These are phyloP conservation scores for Arctopsyche grandis DNA, from an alignment of 1,140 invertebrate genomes.

Conservation along the genomic window DNA sequence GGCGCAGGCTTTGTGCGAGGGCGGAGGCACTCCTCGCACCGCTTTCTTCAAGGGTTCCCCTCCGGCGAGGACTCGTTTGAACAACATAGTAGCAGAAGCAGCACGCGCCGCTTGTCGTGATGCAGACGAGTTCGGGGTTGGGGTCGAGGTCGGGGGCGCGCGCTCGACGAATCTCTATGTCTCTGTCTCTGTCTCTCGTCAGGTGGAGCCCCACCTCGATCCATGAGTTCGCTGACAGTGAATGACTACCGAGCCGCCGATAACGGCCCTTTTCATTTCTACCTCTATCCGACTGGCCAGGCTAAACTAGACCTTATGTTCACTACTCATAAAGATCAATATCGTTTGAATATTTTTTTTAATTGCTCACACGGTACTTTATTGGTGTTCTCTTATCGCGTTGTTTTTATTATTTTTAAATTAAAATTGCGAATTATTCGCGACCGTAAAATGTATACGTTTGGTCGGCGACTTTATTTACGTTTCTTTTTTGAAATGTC, in stretches of 20 bases:
- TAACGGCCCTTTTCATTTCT: not conserved
- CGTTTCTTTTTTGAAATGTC: not conserved
- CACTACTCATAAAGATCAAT: too few relatives aligned
- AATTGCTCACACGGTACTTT: too few relatives aligned
- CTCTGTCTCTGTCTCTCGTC: too few relatives aligned
- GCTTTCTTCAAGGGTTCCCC: slow-evolving; percentile 64
- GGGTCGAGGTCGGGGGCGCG: not conserved
- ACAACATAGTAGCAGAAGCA: slow-evolving; percentile 66
- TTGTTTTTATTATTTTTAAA: too few relatives aligned
- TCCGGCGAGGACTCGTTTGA: slow-evolving; percentile 68
- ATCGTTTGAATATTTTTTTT: too few relatives aligned
- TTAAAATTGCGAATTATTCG: too few relatives aligned
- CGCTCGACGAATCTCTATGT: too few relatives aligned
- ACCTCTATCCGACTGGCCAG: too few relatives aligned
- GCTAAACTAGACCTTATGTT: too few relatives aligned
- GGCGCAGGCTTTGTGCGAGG: slow-evolving; percentile 60
- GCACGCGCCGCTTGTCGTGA: slow-evolving; percentile 62
- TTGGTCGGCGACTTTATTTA: not conserved
- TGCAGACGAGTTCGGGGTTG: not conserved
- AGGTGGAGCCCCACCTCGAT: not conserved
- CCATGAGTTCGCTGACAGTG: not conserved
- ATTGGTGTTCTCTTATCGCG: too few relatives aligned
- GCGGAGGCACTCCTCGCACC: slow-evolving; percentile 59
- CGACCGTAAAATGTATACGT: too few relatives aligned
- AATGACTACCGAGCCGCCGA: not conserved